A percentile compares a stretch with the other conserved stretches of the same genome.
These are phyloP conservation scores for Heliconius melpomene DNA, from an alignment of 1,140 invertebrate genomes.

Conservation along the genomic window DNA sequence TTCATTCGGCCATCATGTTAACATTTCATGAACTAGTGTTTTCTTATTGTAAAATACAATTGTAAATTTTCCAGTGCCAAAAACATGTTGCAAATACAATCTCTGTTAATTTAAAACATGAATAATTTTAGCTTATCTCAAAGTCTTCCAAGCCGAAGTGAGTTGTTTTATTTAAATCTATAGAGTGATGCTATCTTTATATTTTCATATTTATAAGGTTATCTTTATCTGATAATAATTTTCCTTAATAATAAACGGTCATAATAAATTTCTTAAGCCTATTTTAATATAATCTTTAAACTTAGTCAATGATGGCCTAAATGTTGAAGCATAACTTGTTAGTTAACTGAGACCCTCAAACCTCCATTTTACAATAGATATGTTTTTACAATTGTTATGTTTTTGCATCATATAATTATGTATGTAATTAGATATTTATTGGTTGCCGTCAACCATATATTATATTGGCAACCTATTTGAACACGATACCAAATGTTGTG, in stretches of 20 bases:
- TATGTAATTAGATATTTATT: constrained; percentile 33
- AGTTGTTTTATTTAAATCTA: constrained; percentile 3
- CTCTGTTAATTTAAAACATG: not conserved
- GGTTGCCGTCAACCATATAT: constrained; percentile 37
- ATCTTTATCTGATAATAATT: not conserved
- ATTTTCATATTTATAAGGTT: not conserved
- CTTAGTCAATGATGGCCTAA: not conserved
- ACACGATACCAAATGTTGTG: constrained; percentile 64
- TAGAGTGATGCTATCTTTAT: not conserved
- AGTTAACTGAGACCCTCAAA: constrained; percentile 22
- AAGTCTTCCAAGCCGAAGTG: constrained; percentile 3
- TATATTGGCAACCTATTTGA: constrained; percentile 15
- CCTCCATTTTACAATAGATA: constrained; percentile 39
- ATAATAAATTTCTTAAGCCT: not conserved
- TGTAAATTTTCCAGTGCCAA: constrained; percentile 3
- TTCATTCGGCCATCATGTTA: constrained; percentile 17
- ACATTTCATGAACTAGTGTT: not conserved
- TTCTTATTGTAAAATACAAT: not conserved
- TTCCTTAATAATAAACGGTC: not conserved
- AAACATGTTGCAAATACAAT: not conserved
- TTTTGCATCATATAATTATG: constrained; percentile 20
- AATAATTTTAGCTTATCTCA: constrained; percentile 20
- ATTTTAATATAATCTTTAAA: not conserved
- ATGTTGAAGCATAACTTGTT: not conserved
- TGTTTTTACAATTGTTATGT: constrained; percentile 42